phyloP scores from a whole-genome alignment of 2,113 vertebrate genomes.

The Caloenas nicobarica region DNA sequence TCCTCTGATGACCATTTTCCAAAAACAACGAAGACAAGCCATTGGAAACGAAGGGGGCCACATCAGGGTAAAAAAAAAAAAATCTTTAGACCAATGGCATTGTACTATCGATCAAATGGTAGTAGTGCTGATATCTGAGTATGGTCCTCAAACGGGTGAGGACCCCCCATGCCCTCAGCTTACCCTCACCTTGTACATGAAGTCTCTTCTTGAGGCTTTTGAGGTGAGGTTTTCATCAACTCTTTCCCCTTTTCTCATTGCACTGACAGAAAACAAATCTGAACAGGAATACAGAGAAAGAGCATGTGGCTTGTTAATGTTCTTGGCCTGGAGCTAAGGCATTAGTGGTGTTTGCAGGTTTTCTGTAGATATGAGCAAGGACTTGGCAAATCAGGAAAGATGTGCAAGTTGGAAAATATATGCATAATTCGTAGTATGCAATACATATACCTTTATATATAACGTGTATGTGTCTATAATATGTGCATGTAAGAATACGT shows the following conservation, averaged over 20 bases:
- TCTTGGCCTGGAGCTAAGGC: background rate
- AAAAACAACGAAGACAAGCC: background rate
- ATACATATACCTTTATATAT: background rate
- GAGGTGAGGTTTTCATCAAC: background rate
- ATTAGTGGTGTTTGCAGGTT: background rate
- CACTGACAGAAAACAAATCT: background rate
- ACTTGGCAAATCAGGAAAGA: background rate
- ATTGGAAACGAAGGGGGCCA: background rate
- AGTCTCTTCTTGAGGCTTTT: background rate
- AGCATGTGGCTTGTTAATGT: background rate
- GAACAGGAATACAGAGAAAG: background rate
- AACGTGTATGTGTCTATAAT: background rate
- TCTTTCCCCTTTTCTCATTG: background rate
- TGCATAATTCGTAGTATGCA: background rate
- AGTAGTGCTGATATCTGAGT: background rate
- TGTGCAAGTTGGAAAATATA: background rate
- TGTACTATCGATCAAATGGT: background rate
- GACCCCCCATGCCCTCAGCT: background rate
- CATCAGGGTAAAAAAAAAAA: fast-evolving
- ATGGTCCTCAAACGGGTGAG: background rate
- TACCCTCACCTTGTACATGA: background rate
- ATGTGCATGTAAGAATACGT: background rate
- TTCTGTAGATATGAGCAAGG: background rate
- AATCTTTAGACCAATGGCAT: background rate
- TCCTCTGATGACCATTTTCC: background rate